Percentiles rank a stretch among this genome's conserved stretches.
These are phyloP conservation scores for Xanthorhoe designata DNA, from an alignment of 2,888 invertebrate genomes.

Conservation along the genomic window DNA sequence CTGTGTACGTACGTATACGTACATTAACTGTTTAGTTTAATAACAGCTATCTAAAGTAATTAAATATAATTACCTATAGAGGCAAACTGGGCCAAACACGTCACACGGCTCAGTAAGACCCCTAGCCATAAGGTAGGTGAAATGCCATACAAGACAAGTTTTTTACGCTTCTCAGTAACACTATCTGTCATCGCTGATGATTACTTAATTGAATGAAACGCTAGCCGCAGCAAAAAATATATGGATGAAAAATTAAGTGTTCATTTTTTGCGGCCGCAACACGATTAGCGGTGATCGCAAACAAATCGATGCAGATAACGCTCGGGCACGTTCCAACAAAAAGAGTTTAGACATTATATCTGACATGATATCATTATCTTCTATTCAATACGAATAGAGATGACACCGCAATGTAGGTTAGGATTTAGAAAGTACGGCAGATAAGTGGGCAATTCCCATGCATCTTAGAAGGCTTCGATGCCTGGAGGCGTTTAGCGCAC, in stretches of 20 bases:
- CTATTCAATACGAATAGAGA: constrained; percentile 41
- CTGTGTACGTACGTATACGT: constrained; percentile 58
- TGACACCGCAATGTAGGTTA: constrained; percentile 47
- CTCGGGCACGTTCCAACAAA: constrained; percentile 40
- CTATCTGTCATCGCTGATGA: constrained; percentile 67
- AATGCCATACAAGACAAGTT: constrained; percentile 58
- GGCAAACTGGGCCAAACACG: constrained; percentile 65
- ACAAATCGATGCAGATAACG: constrained; percentile 43
- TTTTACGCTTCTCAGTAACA: constrained; percentile 67
- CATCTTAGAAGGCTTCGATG: constrained; percentile 38
- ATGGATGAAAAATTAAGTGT: constrained; percentile 42
- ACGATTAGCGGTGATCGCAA: constrained; percentile 45
- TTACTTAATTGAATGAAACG: constrained; percentile 76
- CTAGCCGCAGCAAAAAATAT: constrained; percentile 46
- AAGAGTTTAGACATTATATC: constrained; percentile 45
- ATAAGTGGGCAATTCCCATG: constrained; percentile 46
- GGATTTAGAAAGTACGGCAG: constrained; percentile 45
- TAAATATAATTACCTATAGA: constrained; percentile 64
- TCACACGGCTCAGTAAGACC: constrained; percentile 44
- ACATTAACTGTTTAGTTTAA: constrained; percentile 77
- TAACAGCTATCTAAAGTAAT: constrained; percentile 62
- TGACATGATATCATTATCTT: constrained; percentile 49
- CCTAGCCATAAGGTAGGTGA: constrained; percentile 36
- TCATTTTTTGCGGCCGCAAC: constrained; percentile 42
- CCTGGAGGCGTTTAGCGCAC: constrained; percentile 49